Conservation (phyloP, 2,113 vertebrate species). For the Lophotis ruficrista region DNA sequence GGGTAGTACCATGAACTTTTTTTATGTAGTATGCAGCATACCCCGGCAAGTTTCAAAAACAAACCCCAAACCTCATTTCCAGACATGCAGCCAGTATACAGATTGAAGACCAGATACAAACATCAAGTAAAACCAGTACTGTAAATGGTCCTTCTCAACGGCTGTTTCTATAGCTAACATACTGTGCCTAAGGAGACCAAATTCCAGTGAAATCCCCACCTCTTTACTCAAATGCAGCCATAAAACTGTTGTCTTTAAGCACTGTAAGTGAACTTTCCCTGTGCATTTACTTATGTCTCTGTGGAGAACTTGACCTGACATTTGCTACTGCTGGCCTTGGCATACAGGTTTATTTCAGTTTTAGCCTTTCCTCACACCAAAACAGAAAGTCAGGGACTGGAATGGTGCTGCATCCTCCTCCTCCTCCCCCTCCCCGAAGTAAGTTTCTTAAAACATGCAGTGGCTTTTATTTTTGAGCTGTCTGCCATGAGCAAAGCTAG, state of each 20-base stretch:
- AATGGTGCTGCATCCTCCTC: not conserved
- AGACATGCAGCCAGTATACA: not conserved
- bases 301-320: not conserved
- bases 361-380: not conserved
- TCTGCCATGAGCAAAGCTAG: not conserved
- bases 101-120: not conserved
- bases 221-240: not conserved
- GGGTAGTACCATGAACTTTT: not conserved
- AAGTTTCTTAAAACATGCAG: not conserved
- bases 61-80: not conserved
- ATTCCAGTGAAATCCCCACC: not conserved
- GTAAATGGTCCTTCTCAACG: not conserved
- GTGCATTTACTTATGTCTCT: not conserved
- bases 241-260: not conserved
- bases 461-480: not conserved
- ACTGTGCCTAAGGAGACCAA: not conserved
- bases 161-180: not conserved
- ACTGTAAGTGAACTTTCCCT: not conserved
- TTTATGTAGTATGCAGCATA: not conserved
- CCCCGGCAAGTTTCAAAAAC: not conserved
- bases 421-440: not conserved
- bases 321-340: not conserved
- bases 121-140: not conserved
- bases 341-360: not conserved
- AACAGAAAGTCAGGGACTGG: not conserved